Evolutionary conservation across 2,113 vertebrate genomes (phyloP).

Genomic region (Mus pahari): DNA sequence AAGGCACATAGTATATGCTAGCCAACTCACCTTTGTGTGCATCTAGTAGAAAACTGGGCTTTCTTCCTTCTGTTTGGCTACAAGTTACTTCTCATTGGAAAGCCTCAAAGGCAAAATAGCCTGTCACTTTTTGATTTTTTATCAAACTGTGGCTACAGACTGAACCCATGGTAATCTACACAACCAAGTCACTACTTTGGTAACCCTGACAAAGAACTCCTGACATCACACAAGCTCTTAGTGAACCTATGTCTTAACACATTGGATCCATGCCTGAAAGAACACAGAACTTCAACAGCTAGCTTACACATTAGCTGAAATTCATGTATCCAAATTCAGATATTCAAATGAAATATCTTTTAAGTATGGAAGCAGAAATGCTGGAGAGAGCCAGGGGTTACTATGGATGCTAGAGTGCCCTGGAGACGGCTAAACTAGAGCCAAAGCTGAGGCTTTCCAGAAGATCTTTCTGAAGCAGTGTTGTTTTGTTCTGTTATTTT

Average conservation of each 20-base stretch:
- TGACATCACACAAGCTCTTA: neutral
- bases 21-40: neutral
- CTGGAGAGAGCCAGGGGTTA: neutral
- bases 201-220: neutral
- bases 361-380: neutral
- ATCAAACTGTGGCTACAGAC: neutral
- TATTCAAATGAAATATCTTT: neutral
- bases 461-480: constrained; percentile 2
- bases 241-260: neutral
- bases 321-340: neutral
- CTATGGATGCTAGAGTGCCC: neutral
- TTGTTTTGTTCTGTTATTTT: neutral
- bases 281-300: neutral
- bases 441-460: neutral
- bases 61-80: neutral
- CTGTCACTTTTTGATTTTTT: neutral
- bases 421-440: neutral
- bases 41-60: neutral
- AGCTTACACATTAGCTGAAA: neutral
- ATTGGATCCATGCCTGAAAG: neutral
- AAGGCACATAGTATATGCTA: neutral
- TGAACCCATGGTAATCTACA: neutral
- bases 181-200: neutral
- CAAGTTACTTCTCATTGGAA: neutral
- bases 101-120: constrained; percentile 1